Base-by-base conservation (phyloP, 92 coral and sea anemone genomes). In the Micromussa lordhowensis region DNA sequence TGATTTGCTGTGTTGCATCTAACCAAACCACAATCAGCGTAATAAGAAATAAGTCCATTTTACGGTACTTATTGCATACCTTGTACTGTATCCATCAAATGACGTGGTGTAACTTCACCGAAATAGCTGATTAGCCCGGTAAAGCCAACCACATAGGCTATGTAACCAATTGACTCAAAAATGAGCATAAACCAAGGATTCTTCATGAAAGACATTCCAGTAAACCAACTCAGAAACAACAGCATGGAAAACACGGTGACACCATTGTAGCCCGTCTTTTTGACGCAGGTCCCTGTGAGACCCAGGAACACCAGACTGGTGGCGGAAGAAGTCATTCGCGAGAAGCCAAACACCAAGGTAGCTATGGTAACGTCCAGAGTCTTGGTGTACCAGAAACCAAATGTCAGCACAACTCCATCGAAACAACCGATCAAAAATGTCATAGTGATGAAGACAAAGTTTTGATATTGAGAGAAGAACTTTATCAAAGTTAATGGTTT, bases 171-270 rank as follows among this genome's bases (percentile, higher is more conserved):
- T 7, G 85, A 68, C 85, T 87, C 90, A 69, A 68, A 79, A 31
- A 87, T 30, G 5, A 87, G 84, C 90, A 87, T 87, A 40, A 86
- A 49, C 89, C 89, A 86, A 32, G 84, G 89, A 51, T 79, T 86
- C 31, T 30, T 86, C 77, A 86, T 86, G 77, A 86, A 68, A 6
- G 89, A 86, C 75, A 86, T 78, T 1, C 89, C 89, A 1, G 63
- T n/a, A 68, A 86, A 86, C 89, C 89, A 86, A 24, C 66, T 32
- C 15, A 34, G 5, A 69, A 86, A 86, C 18, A 86, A 84, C 66
- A 86, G 58, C 82, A 86, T 77, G 35, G 89, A 86, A 70, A 86
- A 79, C 34, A 53, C 34, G 16, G 22, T 69, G n/a, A 86, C 83
- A 5, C 83, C 89, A 18, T 53, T 29, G 35, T 86, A 86, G 15